phyloP scores from a whole-genome alignment of 1,140 invertebrate genomes.

The Caenorhabditis brenneri region DNA sequence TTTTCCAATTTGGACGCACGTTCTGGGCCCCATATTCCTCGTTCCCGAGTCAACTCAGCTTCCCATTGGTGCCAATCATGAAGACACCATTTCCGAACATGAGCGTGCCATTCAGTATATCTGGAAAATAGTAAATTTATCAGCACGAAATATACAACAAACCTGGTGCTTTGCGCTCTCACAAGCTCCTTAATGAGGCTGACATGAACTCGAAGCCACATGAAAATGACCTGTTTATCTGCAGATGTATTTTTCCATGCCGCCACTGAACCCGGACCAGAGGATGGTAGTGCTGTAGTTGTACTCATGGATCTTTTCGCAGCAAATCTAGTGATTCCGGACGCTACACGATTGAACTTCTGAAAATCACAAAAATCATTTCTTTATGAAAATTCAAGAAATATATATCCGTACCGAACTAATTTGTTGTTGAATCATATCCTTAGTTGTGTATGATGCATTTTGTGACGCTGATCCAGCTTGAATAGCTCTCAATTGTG shows the following conservation, averaged over 20 bases:
- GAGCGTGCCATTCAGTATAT: constrained; percentile 70
- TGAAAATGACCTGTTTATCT: constrained; percentile 71
- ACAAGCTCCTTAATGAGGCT: constrained; percentile 73
- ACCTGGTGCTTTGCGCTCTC: constrained; percentile 69
- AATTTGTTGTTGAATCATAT: constrained; percentile 84
- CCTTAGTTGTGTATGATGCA: constrained; percentile 28
- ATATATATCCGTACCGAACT: too few relatives aligned
- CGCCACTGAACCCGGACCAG: constrained; percentile 7
- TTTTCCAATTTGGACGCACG: constrained; percentile 82
- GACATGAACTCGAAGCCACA: constrained; percentile 72
- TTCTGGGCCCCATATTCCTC: constrained; percentile 91
- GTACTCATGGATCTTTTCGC: constrained; percentile 41
- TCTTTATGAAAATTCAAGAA: too few relatives aligned
- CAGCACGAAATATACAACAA: background rate
- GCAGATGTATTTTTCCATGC: constrained; percentile 39
- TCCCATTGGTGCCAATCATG: constrained; percentile 86
- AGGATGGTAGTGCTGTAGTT: constrained; percentile 13
- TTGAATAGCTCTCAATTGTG: constrained; percentile 75
- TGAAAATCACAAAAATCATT: too few relatives aligned
- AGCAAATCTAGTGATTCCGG: constrained; percentile 39
- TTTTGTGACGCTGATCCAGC: background rate
- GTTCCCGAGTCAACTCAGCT: constrained; percentile 87
- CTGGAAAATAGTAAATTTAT: constrained; percentile 53
- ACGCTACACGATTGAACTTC: constrained; percentile 49
- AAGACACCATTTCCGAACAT: constrained; percentile 70